Evolutionary conservation across 2,888 invertebrate genomes (phyloP).

Genomic region (Lasioglossum vierecki): DNA sequence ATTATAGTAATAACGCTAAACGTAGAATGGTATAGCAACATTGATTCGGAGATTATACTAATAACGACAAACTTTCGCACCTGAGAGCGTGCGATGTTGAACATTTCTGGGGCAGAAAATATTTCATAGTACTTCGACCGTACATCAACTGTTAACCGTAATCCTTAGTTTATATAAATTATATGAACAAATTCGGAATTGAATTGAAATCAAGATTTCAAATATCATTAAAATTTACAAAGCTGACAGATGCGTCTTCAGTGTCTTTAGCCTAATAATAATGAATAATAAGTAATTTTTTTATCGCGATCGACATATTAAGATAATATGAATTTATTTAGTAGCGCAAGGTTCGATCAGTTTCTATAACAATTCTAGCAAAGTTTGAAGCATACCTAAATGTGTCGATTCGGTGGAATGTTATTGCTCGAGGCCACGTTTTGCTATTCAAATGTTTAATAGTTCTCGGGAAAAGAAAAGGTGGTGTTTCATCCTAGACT

Average conservation of each 20-base stretch:
- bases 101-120: neutral
- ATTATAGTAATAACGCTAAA: conserved; percentile 52
- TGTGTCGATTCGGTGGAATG: too few relatives aligned
- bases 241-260: neutral
- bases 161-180: neutral
- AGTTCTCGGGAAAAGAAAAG: too few relatives aligned
- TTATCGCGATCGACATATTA: too few relatives aligned
- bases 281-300: too few relatives aligned
- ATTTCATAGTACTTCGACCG: neutral
- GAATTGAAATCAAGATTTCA: neutral
- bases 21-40: conserved; percentile 3
- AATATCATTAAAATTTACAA: neutral
- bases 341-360: too few relatives aligned
- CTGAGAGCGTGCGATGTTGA: neutral
- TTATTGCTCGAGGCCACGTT: too few relatives aligned
- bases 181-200: neutral
- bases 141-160: too few relatives aligned
- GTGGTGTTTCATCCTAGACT: too few relatives aligned
- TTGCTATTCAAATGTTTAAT: too few relatives aligned
- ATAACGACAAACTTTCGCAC: conserved; percentile 23
- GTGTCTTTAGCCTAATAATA: neutral
- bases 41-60: conserved; percentile 32
- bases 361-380: too few relatives aligned
- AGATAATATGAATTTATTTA: too few relatives aligned
- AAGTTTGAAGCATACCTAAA: too few relatives aligned